These are phyloP conservation scores for Grammomys dolichurus DNA, from an alignment of 2,113 vertebrate species.

Conservation along the genomic window DNA sequence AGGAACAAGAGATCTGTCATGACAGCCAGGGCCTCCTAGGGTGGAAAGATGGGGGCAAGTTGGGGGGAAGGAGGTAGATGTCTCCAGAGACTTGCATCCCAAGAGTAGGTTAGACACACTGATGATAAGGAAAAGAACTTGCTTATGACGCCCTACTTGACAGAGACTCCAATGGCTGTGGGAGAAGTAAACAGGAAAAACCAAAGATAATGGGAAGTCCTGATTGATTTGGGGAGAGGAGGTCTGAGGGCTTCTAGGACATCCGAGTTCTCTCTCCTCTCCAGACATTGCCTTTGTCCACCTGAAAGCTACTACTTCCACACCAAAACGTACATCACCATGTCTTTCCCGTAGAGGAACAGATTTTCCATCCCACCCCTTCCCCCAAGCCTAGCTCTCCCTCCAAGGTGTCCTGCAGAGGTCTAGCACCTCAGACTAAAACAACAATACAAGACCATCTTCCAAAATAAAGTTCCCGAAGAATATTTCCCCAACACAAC, in stretches of 20 bases:
- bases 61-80: too few species aligned
- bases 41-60: fast-evolving
- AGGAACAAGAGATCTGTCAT: neutral
- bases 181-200: neutral
- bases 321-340: fast-evolving
- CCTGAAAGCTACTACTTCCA: neutral
- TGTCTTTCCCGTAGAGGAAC: neutral
- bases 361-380: neutral
- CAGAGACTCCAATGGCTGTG: fast-evolving
- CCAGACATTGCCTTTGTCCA: neutral
- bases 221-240: too few species aligned
- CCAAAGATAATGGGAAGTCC: neutral
- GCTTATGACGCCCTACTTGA: neutral
- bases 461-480: neutral
- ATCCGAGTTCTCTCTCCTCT: fast-evolving
- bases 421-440: fast-evolving
- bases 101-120: fast-evolving
- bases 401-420: neutral
- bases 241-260: neutral
- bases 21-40: fast-evolving
- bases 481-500: neutral
- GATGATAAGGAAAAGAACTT: neutral
- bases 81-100: neutral
- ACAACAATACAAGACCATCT: neutral
- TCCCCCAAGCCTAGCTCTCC: neutral